These are phyloP conservation scores for Trilocha varians DNA, from an alignment of 2,888 invertebrate genomes.

Conservation along the genomic window DNA sequence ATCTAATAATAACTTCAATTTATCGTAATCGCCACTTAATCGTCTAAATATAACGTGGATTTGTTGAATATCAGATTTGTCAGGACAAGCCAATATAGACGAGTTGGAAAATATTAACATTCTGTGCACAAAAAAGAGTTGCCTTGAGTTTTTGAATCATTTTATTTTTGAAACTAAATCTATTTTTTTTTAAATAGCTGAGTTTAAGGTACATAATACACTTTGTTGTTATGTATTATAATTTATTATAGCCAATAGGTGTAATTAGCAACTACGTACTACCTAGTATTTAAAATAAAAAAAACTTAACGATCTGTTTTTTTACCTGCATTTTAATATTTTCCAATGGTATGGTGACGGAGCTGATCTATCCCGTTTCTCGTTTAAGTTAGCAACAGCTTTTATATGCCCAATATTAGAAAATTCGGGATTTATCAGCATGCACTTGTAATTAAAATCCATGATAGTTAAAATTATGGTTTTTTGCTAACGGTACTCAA, in stretches of 20 bases:
- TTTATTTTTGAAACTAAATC: no score
- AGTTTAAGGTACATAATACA: no score
- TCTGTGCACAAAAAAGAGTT: slow-evolving; percentile 24
- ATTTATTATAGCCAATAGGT: no score
- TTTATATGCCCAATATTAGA: slow-evolving; percentile 41
- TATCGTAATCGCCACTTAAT: slow-evolving; percentile 48
- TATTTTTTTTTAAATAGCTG: no score
- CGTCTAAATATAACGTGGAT: slow-evolving; percentile 55
- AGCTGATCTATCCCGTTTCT: slow-evolving; percentile 61
- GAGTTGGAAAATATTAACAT: slow-evolving; percentile 63
- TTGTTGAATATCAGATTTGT: slow-evolving; percentile 46
- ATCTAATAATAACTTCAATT: slow-evolving; percentile 43
- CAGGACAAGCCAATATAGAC: slow-evolving; percentile 53
- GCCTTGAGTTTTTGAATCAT: no score
- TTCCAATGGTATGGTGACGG: slow-evolving; percentile 66
- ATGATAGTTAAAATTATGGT: no score
- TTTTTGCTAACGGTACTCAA: no score
- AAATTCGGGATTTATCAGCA: slow-evolving; percentile 55
- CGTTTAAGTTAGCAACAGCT: slow-evolving; percentile 46
- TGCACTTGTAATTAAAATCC: slow-evolving; percentile 23
- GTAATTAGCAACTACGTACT: no score
- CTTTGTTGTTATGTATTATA: no score
- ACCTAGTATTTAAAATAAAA: not conserved
- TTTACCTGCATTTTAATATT: slow-evolving; percentile 59
- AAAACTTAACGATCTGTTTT: not conserved